A percentile compares a stretch with the other conserved stretches of the same genome.
These are phyloP conservation scores for Sympetrum striolatum DNA, from an alignment of 2,888 invertebrate species.

Conservation along the genomic window DNA sequence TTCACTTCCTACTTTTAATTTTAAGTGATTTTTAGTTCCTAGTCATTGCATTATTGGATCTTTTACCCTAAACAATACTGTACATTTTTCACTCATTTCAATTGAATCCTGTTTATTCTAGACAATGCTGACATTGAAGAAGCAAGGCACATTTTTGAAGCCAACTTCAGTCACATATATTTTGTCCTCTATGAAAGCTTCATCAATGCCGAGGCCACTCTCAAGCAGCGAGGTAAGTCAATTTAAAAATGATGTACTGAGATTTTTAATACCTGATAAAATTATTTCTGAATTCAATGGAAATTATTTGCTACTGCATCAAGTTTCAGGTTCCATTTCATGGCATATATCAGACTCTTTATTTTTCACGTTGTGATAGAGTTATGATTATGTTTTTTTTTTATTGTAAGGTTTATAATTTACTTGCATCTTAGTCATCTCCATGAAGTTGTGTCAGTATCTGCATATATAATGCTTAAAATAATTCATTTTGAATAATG, in stretches of 20 bases:
- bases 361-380: too few species aligned
- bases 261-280: not conserved
- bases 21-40: not conserved
- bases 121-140: conserved; percentile 90
- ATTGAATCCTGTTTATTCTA: conserved; percentile 56
- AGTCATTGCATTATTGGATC: not conserved
- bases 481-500: too few species aligned
- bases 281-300: too few species aligned
- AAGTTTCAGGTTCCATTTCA: too few species aligned
- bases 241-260: not conserved
- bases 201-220: conserved; percentile 87
- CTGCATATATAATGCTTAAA: too few species aligned
- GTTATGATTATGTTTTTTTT: too few species aligned
- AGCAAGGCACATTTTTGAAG: conserved; percentile 91
- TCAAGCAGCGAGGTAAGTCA: conserved; percentile 86
- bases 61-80: not conserved
- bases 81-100: not conserved
- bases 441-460: too few species aligned
- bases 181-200: conserved; percentile 95
- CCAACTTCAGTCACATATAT: conserved; percentile 94
- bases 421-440: too few species aligned
- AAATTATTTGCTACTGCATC: not conserved
- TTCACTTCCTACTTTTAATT: too few species aligned
- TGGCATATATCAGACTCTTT: too few species aligned
- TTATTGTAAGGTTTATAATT: too few species aligned